Conservation (phyloP, 2,888 invertebrate species). For the Boloria euphrosyne region DNA sequence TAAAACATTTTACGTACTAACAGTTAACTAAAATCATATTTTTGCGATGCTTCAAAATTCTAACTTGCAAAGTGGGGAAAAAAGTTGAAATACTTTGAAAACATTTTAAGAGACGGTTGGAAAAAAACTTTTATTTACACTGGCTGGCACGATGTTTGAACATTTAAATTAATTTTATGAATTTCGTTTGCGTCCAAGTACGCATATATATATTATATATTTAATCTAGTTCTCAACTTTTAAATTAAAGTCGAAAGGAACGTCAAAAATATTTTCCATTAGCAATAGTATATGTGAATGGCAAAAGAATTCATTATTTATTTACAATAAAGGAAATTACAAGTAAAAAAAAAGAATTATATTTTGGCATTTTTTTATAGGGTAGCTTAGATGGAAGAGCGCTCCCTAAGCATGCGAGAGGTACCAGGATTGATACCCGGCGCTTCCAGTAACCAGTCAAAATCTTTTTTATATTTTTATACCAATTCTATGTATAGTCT, state of each 20-base stretch:
- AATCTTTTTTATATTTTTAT: neutral
- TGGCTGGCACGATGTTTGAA: neutral
- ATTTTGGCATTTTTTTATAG: too few relatives aligned
- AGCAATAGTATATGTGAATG: too few relatives aligned
- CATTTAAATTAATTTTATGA: neutral
- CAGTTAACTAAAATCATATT: conserved; percentile 22
- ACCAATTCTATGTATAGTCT: neutral
- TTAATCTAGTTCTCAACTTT: neutral
- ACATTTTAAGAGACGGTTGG: neutral
- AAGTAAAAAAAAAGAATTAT: too few relatives aligned
- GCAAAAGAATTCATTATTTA: too few relatives aligned
- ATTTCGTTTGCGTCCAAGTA: neutral
- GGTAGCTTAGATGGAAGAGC: conserved; percentile 83
- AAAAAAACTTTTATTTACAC: neutral
- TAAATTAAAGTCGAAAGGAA: too few relatives aligned
- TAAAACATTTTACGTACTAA: conserved; percentile 12
- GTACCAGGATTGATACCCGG: conserved; percentile 82
- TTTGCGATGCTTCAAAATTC: conserved; percentile 13
- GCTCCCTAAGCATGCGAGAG: conserved; percentile 83
- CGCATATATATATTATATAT: neutral
- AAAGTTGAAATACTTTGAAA: conserved; percentile 18
- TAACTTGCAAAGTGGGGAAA: conserved; percentile 16
- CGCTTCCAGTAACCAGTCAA: conserved; percentile 77
- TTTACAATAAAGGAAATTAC: too few relatives aligned
- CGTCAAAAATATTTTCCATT: too few relatives aligned